Evolutionary conservation across 1,140 invertebrate genomes (phyloP), one percentile per base, ranked within the genome.

Genomic region (Mycetomoellerius zeteki): DNA sequence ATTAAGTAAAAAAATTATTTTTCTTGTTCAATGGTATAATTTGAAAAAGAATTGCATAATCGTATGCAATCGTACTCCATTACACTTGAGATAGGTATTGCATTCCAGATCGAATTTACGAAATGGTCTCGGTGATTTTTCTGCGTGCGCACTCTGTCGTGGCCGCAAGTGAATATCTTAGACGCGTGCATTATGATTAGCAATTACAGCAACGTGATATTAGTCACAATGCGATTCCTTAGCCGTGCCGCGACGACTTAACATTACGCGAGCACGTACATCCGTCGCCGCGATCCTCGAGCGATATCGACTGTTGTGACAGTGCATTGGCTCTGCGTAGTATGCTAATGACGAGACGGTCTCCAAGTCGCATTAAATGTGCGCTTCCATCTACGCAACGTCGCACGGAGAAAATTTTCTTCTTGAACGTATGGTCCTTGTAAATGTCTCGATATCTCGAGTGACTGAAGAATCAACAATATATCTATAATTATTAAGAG

Each of bases 151-250:
- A 56, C 47, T 84, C 4, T 16, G 37, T 21, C 16, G 24, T 47
- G 37, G 12, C 21, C 56, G 65, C 10, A 14, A 75, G 60, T 69
- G 75, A 86, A 37, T 43, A 75, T 16, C 71, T 54, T 37, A 33
- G 43, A 19, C 65, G 37, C 56, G 72, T 75, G 82, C 82, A 85
- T 88, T 92, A 92, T 91, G 92, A 94, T 94, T 94, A 93, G 92
- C 91, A 88, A 93, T 92, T 93, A 92, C 92, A 90, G 91, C 93
- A 92, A 93, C 91, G 91, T 81, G 88, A 92, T 92, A 93, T 93
- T 92, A 92, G 88, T 88, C 89, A 91, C 90, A 89, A 93, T 90
- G 87, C 90, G 87, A 93, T 92, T 88, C 86, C 85, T 87, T 76
- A 50, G 12, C 19, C 54, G 65, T 77, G 60, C 82, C 86, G 71